Base-by-base conservation (phyloP, 2,888 invertebrate species). In the Mycalesis mineus region DNA sequence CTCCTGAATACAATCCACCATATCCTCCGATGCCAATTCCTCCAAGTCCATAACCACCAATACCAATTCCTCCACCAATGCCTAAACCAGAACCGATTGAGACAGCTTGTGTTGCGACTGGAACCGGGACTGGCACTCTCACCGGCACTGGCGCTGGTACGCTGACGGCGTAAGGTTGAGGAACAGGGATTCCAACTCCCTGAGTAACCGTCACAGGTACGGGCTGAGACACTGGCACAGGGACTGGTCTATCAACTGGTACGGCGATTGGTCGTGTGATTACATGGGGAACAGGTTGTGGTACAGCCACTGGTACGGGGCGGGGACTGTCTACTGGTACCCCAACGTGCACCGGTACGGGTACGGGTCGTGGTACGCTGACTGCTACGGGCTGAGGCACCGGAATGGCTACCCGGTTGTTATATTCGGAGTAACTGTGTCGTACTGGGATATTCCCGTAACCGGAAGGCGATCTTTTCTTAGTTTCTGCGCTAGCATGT, bases 201-300 rank as follows among this genome's bases (percentile, higher is more conserved):
- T 91, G 91, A 0, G 90, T 90, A 0, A 91, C 74, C 1, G 86
- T 80, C 0, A 91, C 87, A 0, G 91, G 90, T 1, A 90, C 85
- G 0, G 91, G 91, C 54, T 91, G 91, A 9, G 91, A 83, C 0
- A 91, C 84, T 0, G 90, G 87, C 29, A 91, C 91, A 2, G 91
- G 89, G 56, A 90, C 90, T 0, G 92, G 91, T 59, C 91, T 81
- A 47, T 92, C 90, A 0, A 92, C 80, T 2, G 90, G 84, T 1
- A 91, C 82, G 0, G 90, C 87, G 0, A 86, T 67, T 0, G 91
- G 88, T 41, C 91, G 70, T 1, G 81, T 79, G 7, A 91, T 80
- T 1, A 81, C 67, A 15, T 85, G 80, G 0, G 89, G 73, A 9
- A 91, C 78, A 5, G 91, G 88, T 22, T 90, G 89, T 0, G 90